Evolutionary conservation across 1,140 invertebrate species (phyloP).

Genomic region (Drosophila sechellia): DNA sequence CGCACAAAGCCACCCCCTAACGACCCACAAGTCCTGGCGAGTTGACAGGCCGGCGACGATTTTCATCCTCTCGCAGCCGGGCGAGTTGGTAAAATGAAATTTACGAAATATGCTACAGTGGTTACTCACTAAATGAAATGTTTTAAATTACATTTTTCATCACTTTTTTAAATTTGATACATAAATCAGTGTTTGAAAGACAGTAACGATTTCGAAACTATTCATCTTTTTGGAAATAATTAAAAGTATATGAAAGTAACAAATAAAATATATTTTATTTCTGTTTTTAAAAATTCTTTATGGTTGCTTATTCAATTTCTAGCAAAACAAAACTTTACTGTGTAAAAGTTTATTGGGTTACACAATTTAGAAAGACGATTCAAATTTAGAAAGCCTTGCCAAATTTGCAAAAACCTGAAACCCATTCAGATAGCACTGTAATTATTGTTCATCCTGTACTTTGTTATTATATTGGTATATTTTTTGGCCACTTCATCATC

Average conservation of each 20-base stretch:
- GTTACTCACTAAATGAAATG: background rate
- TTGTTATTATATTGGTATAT: slow-evolving; percentile 21
- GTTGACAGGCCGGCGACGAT: slow-evolving; percentile 72
- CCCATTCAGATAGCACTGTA: background rate
- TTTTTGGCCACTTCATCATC: slow-evolving; percentile 33
- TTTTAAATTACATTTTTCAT: background rate
- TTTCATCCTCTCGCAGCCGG: slow-evolving; percentile 56
- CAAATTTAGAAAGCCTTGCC: background rate
- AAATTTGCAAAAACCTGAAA: background rate
- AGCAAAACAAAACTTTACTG: too few species aligned
- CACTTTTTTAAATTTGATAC: background rate
- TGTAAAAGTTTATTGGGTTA: too few species aligned
- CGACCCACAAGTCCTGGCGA: slow-evolving; percentile 14
- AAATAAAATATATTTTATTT: too few species aligned
- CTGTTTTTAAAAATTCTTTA: too few species aligned
- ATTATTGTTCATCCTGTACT: slow-evolving; percentile 3
- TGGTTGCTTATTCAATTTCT: too few species aligned
- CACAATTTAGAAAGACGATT: too few species aligned
- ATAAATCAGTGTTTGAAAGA: too few species aligned
- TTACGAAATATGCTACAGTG: slow-evolving; percentile 69
- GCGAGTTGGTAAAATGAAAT: slow-evolving; percentile 72
- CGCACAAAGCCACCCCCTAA: slow-evolving; percentile 2
- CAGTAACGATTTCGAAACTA: too few species aligned
- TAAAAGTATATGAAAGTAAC: too few species aligned
- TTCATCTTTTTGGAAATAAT: too few species aligned